Evolutionary conservation across 2,888 invertebrate genomes (phyloP).

Genomic region (Troides aeacus): DNA sequence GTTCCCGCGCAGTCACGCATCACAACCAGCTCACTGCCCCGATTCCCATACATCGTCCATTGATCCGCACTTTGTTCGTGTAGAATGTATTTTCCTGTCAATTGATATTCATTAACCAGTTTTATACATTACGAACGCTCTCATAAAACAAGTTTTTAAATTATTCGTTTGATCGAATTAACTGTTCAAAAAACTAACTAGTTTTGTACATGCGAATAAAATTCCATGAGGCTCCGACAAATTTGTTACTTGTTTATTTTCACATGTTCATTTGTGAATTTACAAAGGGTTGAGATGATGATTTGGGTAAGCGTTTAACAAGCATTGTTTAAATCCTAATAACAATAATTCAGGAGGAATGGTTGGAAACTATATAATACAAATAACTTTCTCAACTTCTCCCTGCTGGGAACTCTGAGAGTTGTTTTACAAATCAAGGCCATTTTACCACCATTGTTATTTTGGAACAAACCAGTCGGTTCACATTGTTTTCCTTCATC

Average conservation of each 20-base stretch:
- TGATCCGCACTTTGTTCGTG: conserved; percentile 43
- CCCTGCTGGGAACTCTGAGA: too few relatives aligned
- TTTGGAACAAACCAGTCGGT: too few relatives aligned
- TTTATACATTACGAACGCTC: background rate
- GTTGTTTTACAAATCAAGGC: too few relatives aligned
- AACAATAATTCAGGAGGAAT: background rate
- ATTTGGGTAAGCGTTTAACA: background rate
- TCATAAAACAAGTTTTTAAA: conserved; percentile 20
- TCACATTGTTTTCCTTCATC: too few relatives aligned
- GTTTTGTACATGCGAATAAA: background rate
- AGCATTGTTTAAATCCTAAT: background rate
- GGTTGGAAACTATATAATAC: too few relatives aligned
- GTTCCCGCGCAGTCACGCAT: conserved; percentile 45
- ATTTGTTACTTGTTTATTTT: background rate
- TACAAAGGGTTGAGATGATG: background rate
- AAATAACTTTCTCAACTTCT: too few relatives aligned
- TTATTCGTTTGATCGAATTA: background rate
- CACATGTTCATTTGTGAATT: background rate
- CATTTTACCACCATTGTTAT: too few relatives aligned
- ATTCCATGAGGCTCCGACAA: background rate
- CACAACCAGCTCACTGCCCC: conserved; percentile 44
- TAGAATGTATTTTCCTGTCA: conserved; percentile 38
- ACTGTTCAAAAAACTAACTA: conserved; percentile 1
- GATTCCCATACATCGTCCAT: conserved; percentile 44
- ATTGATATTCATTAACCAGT: conserved; percentile 12